Base-by-base conservation (phyloP, 2,113 vertebrate genomes). In the Deroptyus accipitrinus region DNA sequence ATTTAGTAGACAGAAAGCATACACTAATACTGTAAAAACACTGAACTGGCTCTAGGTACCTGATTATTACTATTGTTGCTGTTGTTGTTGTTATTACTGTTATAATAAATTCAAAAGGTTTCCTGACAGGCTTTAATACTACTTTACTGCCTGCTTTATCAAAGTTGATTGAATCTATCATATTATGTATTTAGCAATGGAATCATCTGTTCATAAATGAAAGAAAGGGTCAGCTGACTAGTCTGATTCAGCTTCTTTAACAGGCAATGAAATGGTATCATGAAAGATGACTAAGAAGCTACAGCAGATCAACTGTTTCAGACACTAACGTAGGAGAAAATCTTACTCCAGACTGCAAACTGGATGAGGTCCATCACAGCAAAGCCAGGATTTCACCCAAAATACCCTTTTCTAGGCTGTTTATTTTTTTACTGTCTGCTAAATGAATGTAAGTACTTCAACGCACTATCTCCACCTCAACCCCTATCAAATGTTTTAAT, bases 241-340 rank as follows among this genome's bases (percentile, higher is more conserved):
- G n/a, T 46, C 63, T 92, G 49, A 90, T 64, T 85, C 79, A 85
- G 49, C 18, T 87, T 57, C 39, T 79, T 83, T 88, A 83, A 88
- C 31, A 83, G 51, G 86, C 78, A 93, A 41, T 88, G n/a, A 67
- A 93, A 88, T 93, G 20, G 39, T 75, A 92, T 59, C 28, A 54
- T 48, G 51, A 86, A 87, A 90, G 72, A 92, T 91, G 51, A 88
- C 72, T 94, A 68, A 74, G 75, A 72, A 95, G 46, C 25, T 64
- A 59, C 3, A 76, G 37, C 19, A 76, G 30, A 88, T 88, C 52
- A 85, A 85, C 85, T 8, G 68, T 23, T 76, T 59, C 35, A 68
- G 30, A 76, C 10, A 57, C 17, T 59, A 69, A 61, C 1, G 2
- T 10, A 94, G 24, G 33, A 84, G 23, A 77, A 92, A 77, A 83